A percentile compares a stretch with the other conserved stretches of the same genome.
phyloP scores from a whole-genome alignment of 2,888 invertebrate genomes.

The Archips crataeganus region DNA sequence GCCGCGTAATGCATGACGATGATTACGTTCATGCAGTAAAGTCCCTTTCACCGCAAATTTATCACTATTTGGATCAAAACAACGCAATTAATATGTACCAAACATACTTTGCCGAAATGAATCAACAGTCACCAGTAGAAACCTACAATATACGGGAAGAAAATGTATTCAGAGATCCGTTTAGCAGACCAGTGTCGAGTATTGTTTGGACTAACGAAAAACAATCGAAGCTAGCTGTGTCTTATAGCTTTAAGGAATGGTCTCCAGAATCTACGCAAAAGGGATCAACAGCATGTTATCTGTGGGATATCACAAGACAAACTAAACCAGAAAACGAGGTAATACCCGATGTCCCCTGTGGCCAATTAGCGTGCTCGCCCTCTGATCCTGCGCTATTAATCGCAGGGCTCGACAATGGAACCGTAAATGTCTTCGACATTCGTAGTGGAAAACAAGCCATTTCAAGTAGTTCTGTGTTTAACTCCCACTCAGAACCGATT shows the following conservation, averaged over 20 bases:
- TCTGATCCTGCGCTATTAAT: constrained; percentile 64
- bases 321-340: constrained; percentile 65
- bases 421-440: constrained; percentile 88
- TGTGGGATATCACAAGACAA: constrained; percentile 88
- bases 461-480: constrained; percentile 86
- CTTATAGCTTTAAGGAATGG: constrained; percentile 81
- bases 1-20: constrained; percentile 93
- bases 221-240: constrained; percentile 87
- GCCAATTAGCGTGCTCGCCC: constrained; percentile 74
- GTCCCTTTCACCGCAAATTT: constrained; percentile 84
- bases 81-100: constrained; percentile 93
- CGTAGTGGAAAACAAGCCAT: constrained; percentile 91
- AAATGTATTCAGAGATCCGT: constrained; percentile 89
- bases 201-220: constrained; percentile 90
- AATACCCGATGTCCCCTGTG: constrained; percentile 64
- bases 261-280: constrained; percentile 47
- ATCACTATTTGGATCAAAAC: constrained; percentile 90
- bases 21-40: constrained; percentile 88
- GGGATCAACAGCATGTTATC: constrained; percentile 82
- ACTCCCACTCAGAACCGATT: constrained; percentile 82
- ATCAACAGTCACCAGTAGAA: constrained; percentile 81
- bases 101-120: constrained; percentile 88
- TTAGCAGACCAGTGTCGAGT: constrained; percentile 82
- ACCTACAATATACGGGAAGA: constrained; percentile 86
- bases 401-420: constrained; percentile 73